phyloP scores from a whole-genome alignment of 2,888 invertebrate species.

The Pachliopta kotzebuea region DNA sequence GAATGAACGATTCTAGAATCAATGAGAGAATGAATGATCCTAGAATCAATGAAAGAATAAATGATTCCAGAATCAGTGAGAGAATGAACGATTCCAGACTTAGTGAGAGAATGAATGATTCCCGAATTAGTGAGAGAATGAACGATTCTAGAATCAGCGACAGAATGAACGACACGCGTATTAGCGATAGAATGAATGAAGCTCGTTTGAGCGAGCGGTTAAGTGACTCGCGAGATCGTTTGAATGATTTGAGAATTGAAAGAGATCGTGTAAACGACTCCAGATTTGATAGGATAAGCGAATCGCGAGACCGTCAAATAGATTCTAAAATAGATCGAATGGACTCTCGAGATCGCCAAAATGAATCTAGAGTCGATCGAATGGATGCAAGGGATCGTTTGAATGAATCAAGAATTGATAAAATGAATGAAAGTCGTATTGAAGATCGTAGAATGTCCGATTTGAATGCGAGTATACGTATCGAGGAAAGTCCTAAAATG shows the following conservation, averaged over 20 bases:
- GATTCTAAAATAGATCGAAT: constrained; percentile 36
- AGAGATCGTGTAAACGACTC: constrained; percentile 34
- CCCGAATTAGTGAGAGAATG: constrained; percentile 27
- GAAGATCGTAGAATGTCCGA: constrained; percentile 55
- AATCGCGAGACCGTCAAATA: constrained; percentile 35
- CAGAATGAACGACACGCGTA: constrained; percentile 25
- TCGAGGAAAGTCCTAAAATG: constrained; percentile 65
- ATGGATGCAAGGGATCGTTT: constrained; percentile 31
- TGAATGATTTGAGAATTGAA: constrained; percentile 38
- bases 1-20: constrained; percentile 39
- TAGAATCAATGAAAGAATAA: constrained; percentile 38
- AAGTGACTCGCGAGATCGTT: constrained; percentile 42
- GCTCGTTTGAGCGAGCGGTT: constrained; percentile 28
- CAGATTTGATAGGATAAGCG: constrained; percentile 31
- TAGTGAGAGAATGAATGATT: constrained; percentile 35
- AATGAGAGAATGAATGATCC: constrained; percentile 42
- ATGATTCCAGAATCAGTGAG: constrained; percentile 31
- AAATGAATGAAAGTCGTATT: constrained; percentile 46
- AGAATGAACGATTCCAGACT: constrained; percentile 39
- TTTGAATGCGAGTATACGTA: constrained; percentile 60
- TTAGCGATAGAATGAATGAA: constrained; percentile 25
- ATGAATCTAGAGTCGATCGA: constrained; percentile 36
- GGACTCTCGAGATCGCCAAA: constrained; percentile 33
- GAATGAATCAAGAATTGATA: constrained; percentile 37
- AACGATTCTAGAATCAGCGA: constrained; percentile 36